Evolutionary conservation across 2,113 vertebrate genomes (phyloP), one percentile per base, ranked within the genome.

Genomic region (Cyanoderma ruficeps): DNA sequence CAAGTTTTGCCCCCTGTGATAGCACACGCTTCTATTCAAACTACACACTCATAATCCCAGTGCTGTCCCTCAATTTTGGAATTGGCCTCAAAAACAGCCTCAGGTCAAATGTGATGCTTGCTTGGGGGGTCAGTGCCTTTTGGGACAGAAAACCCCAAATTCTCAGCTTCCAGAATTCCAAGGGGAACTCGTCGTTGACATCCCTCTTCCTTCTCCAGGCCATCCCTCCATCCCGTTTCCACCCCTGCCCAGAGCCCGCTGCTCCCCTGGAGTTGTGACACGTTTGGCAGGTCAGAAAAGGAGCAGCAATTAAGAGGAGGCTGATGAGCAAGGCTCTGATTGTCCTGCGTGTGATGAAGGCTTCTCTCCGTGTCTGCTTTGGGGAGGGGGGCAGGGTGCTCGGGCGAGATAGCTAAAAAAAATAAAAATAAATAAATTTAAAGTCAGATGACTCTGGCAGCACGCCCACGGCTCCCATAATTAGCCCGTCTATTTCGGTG

Each of bases 401-500:
- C 15, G 30, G 30, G 77, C 18, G 23, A 92, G 88, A 86, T 35
- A 55, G 19, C 96, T 95, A 63, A 85, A 94, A 95, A 53, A 41
- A 44, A n/a, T n/a, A 25, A 71, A 41, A 39, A 31, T 19, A 55
- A 55, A 11, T 42, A 42, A 96, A 83, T 80, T 55, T 71, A 77
- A 68, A 95, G 80, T 94, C 96, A 97, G 92, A 61, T 96, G 96
- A 90, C 67, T 96, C 50, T 91, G 46, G 69, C 74, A 93, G 69
- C 74, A 93, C 95, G 30, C 95, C 95, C 96, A 97, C 94, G 0
- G 53, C 70, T 39, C 74, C 96, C 96, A 95, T 15, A 96, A 93
- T 97, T 96, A 96, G 94, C 96, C 78, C 13, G 6, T 75, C 93
- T 96, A 91, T 97, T 96, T 96, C 90, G 15, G 94, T 80, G 93